Evolutionary conservation across 64 coral and sea anemone genomes (phyloP).

Genomic region (Montipora sp.): DNA sequence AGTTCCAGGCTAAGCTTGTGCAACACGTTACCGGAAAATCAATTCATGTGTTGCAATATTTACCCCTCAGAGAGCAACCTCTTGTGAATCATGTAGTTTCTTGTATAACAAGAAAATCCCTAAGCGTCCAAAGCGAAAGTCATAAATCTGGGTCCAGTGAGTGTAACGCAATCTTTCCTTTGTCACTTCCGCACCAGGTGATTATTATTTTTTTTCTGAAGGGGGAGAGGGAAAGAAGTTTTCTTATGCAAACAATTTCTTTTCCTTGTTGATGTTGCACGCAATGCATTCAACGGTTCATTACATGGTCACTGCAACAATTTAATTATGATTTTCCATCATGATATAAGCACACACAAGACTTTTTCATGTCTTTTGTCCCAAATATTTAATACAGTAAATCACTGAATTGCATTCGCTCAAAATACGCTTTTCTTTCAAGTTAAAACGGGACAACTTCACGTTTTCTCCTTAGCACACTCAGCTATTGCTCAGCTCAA

Average conservation of each 20-base stretch:
- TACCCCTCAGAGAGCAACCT: too few species aligned
- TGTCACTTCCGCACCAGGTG: too few species aligned
- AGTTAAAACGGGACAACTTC: conserved; percentile 20
- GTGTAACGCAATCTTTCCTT: too few species aligned
- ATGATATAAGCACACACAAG: conserved; percentile 1
- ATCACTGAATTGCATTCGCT: neutral
- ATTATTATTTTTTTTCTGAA: neutral
- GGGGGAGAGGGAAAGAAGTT: neutral
- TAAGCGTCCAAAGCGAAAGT: too few species aligned
- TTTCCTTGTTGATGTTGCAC: neutral
- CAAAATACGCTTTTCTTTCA: conserved; percentile 22
- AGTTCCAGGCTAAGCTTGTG: too few species aligned
- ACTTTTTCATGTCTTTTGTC: neutral
- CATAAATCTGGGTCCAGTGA: too few species aligned
- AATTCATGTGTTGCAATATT: too few species aligned
- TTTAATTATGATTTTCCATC: conserved; percentile 18
- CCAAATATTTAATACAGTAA: neutral
- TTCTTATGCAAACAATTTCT: neutral
- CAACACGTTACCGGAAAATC: too few species aligned
- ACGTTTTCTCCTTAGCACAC: conserved; percentile 35
- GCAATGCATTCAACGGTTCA: conserved; percentile 21
- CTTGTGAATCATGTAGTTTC: too few species aligned
- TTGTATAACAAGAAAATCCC: too few species aligned
- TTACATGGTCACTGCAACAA: conserved; percentile 35
- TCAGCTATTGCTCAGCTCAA: conserved; percentile 34